Base-by-base conservation (phyloP, 2,888 invertebrate species). In the Hypselothyrea guttata region DNA sequence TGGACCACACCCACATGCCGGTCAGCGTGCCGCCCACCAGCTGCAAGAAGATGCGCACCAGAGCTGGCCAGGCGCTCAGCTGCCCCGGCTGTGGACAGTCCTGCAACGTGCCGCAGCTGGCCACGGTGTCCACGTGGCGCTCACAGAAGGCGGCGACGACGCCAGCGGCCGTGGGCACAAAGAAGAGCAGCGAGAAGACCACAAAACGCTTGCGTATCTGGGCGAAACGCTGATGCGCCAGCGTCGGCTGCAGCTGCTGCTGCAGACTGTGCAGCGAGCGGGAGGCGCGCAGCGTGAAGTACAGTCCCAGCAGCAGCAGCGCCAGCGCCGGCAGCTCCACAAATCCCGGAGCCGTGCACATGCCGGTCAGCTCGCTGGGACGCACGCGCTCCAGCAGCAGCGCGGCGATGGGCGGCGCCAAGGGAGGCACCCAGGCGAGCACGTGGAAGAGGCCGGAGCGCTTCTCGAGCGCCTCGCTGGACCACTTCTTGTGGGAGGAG, bases 401-500 rank as follows among this genome's bases (percentile, higher is more conserved):
- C 12, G 96, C 94, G 3, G 95, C 94, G 55, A 96, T 95, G 11
- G 97, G 95, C 84, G 96, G 94, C 8, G 96, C 93, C 34, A 96
- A 94, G 0, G 97, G 96, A 76, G 96, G 93, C 58, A 95, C 95
- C 97, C 97, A 98, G 1, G 97, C 95, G 0, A 94, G 93, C 1
- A 95, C 93, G 90, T 97, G 97, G 70, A 97, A 93, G 82, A 96
- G 94, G 12, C 95, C 94, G 0, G 96, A 94, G 22, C 96, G 94
- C 44, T 95, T 94, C 89, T 96, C 96, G 48, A 97, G 92, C 1
- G 97, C 96, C 90, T 97, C 97, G 56, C 96, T 96, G 18, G 96
- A 96, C 97, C 97, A 97, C 87, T 97, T 96, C 87, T 96, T 95
- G 38, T 96, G 95, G 0, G 97, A 96, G 3, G 96, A 95, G 44